Evolutionary conservation across 1,140 invertebrate genomes (phyloP).

Genomic region (Limonius californicus): DNA sequence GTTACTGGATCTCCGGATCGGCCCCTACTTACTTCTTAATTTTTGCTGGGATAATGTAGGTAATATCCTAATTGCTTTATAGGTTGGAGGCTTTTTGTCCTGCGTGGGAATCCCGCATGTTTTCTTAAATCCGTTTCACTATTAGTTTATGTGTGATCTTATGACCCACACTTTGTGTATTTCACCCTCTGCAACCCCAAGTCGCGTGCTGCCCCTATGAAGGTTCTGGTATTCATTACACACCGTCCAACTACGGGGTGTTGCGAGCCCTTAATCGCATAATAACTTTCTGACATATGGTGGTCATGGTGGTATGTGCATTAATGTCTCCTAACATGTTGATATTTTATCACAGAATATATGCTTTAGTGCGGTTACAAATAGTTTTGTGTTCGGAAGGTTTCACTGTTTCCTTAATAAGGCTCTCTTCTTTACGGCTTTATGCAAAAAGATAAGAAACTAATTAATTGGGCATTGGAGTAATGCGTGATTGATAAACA

Average conservation of each 20-base stretch:
- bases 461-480: no score
- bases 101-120: slow-evolving; percentile 34
- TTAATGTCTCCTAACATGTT: no score
- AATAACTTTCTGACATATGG: slow-evolving; percentile 28
- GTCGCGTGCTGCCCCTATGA: slow-evolving; percentile 34
- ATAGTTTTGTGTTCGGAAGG: no score
- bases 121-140: slow-evolving; percentile 23
- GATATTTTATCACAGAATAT: slow-evolving; percentile 17
- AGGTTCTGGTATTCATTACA: slow-evolving; percentile 2
- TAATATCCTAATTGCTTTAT: not conserved
- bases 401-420: no score
- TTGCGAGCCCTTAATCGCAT: slow-evolving; percentile 23
- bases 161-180: not conserved
- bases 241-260: slow-evolving; percentile 23
- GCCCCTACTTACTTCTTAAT: no score
- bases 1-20: no score
- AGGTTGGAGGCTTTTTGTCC: not conserved
- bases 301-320: slow-evolving; percentile 25
- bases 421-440: no score
- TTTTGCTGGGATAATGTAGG: not conserved
- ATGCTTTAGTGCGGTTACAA: no score
- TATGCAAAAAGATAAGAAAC: no score
- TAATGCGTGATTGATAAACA: no score
- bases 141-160: slow-evolving; percentile 21
- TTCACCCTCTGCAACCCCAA: not conserved